Percentiles rank a stretch among this genome's conserved stretches.
Evolutionary conservation across 2,113 vertebrate genomes (phyloP).

Genomic region (Thinocorus orbignyianus): DNA sequence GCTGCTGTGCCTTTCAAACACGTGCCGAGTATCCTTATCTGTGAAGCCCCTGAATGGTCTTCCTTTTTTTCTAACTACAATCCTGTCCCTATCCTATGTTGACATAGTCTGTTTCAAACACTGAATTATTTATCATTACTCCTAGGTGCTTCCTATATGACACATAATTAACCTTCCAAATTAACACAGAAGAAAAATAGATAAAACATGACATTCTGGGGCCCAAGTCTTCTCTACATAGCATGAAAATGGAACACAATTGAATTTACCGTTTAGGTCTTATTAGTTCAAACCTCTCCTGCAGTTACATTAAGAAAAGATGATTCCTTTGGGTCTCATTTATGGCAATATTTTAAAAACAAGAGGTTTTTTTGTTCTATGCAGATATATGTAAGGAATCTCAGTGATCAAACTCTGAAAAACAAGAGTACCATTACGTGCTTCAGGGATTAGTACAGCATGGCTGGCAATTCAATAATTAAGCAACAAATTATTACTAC

Average conservation of each 20-base stretch:
- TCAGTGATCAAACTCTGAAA: neutral
- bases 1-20: neutral
- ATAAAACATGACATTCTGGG: neutral
- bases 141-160: neutral
- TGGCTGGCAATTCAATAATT: conserved; percentile 44
- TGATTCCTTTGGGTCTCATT: neutral
- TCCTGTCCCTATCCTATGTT: neutral
- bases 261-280: neutral
- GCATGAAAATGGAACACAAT: neutral
- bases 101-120: neutral
- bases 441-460: neutral
- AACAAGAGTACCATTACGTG: neutral
- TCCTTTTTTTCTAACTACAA: neutral
- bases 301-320: neutral
- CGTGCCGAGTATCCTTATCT: neutral
- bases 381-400: neutral
- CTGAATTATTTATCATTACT: neutral
- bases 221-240: neutral
- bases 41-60: neutral
- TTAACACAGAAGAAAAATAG: neutral
- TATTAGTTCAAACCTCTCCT: neutral
- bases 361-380: neutral
- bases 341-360: neutral
- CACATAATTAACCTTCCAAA: neutral
- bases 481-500: conserved; percentile 59